Conservation (phyloP, 2,113 vertebrate genomes). For the Miniopterus natalensis region DNA sequence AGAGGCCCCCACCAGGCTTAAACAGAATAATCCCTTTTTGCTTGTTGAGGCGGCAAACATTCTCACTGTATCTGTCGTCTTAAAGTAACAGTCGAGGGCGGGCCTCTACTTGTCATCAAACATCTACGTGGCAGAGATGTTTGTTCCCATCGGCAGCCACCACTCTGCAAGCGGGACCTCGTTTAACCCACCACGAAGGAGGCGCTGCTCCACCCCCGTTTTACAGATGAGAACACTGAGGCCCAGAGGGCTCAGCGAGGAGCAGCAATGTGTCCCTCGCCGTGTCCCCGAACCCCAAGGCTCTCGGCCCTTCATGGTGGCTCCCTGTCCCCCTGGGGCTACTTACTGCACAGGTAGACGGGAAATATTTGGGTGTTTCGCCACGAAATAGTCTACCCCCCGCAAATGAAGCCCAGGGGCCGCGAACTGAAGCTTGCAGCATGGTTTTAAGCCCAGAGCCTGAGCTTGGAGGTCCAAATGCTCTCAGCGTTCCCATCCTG, state of each 20-base stretch:
- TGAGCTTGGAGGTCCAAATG: background rate
- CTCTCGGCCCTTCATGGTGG: background rate
- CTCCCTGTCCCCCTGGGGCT: rapidly evolving
- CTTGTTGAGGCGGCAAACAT: background rate
- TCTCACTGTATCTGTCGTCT: background rate
- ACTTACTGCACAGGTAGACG: too few species aligned
- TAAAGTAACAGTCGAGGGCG: too few species aligned
- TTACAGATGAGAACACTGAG: background rate
- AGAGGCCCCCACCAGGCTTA: too few species aligned
- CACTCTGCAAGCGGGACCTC: too few species aligned
- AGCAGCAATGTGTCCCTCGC: background rate
- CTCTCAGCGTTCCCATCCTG: background rate
- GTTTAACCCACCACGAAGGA: background rate
- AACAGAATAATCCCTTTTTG: background rate
- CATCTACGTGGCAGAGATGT: rapidly evolving
- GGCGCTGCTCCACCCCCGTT: background rate
- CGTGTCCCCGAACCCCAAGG: rapidly evolving
- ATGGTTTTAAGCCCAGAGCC: background rate
- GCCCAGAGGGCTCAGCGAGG: background rate
- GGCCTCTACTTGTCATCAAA: background rate
- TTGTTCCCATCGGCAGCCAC: too few species aligned
- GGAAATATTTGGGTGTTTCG: background rate
- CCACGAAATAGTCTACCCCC: background rate
- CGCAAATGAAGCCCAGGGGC: background rate
- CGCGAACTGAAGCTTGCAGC: background rate